phyloP scores from a whole-genome alignment of 2,888 invertebrate genomes.

The Apantesis nais region DNA sequence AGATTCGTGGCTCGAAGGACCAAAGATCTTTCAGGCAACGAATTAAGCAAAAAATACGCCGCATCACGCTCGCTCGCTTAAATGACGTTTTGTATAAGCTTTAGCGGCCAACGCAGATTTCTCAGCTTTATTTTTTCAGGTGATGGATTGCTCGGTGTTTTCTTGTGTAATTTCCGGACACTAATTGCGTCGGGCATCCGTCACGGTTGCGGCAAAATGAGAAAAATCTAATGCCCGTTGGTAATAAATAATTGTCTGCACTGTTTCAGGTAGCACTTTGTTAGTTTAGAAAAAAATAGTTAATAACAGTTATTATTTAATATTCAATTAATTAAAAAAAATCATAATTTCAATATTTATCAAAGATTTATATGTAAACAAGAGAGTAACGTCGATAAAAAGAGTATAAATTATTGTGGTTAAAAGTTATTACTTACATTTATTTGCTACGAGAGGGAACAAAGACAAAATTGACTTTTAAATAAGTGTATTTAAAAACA shows the following conservation, averaged over 20 bases:
- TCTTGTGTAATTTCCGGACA: conserved; percentile 84
- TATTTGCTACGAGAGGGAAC: no score
- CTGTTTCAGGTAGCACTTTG: conserved; percentile 35
- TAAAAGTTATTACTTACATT: neutral
- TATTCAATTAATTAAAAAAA: neutral
- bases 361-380: neutral
- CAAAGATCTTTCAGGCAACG: conserved; percentile 25
- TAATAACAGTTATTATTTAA: neutral
- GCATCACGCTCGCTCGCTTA: conserved; percentile 40
- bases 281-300: conserved; percentile 8
- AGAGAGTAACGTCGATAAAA: neutral
- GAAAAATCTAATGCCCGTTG: conserved; percentile 69
- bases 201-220: conserved; percentile 70
- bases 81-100: conserved; percentile 65
- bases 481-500: no score
- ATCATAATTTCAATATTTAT: neutral
- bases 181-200: conserved; percentile 82
- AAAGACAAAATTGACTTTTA: no score
- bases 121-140: conserved; percentile 78
- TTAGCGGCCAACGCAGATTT: conserved; percentile 72
- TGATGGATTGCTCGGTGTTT: conserved; percentile 82
- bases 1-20: conserved; percentile 16
- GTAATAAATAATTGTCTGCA: conserved; percentile 59
- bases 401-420: neutral
- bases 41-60: conserved; percentile 30